Conservation (phyloP, 2,113 vertebrate genomes). For the Chaetura pelagica region DNA sequence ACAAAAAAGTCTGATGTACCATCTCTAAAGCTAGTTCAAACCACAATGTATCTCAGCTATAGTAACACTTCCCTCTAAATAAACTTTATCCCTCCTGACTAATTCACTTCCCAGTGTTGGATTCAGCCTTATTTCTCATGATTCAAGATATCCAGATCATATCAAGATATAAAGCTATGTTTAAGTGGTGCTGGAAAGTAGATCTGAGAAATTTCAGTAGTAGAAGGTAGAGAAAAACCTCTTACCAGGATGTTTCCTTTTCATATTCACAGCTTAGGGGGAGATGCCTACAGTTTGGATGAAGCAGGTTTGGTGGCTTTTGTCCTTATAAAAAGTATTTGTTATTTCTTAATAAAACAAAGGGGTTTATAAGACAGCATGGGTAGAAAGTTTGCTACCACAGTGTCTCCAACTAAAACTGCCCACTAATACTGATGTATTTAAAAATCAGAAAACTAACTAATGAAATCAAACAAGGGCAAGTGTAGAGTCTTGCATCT, state of each 20-base stretch:
- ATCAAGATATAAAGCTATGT: background rate
- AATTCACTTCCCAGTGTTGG: background rate
- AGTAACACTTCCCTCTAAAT: background rate
- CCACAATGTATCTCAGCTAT: accelerated
- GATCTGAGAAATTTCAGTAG: background rate
- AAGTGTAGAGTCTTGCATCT: too few relatives aligned
- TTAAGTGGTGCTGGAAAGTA: background rate
- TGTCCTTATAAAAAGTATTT: background rate
- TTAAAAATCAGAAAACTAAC: background rate
- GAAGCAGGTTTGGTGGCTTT: background rate
- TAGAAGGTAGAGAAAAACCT: background rate
- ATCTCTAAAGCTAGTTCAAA: background rate
- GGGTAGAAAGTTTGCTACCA: background rate
- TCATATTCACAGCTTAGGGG: background rate
- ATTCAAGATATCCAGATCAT: background rate
- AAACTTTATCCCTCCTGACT: background rate
- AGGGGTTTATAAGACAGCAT: background rate
- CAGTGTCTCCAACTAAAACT: background rate
- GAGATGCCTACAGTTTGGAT: background rate
- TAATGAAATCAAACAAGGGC: too few relatives aligned
- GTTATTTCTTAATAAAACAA: background rate
- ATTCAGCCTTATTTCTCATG: background rate
- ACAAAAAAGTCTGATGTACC: background rate
- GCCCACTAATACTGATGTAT: background rate
- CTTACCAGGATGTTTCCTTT: background rate